A percentile compares a stretch with the other conserved stretches of the same genome.
These are phyloP conservation scores for Sandelia bainsii DNA, from an alignment of 2,797 vertebrate genomes.

Conservation along the genomic window DNA sequence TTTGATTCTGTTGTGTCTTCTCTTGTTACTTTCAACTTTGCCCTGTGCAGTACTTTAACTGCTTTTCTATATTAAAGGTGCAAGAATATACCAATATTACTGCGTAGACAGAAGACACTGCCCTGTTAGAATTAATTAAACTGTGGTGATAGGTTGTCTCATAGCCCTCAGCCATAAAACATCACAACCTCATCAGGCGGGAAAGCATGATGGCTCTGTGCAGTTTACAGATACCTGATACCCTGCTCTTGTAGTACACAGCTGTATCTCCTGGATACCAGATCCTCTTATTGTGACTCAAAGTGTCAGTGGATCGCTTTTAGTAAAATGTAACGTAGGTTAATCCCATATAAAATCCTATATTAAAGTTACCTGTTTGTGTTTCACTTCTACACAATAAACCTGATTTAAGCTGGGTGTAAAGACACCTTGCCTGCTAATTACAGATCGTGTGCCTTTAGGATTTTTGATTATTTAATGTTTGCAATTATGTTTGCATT, in stretches of 20 bases:
- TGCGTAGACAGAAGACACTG: not conserved
- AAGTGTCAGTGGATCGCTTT: not conserved
- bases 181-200: not conserved
- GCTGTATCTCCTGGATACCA: not conserved
- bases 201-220: not conserved
- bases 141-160: slow-evolving; percentile 9
- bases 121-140: slow-evolving; percentile 6
- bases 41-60: not conserved
- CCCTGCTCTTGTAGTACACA: too few relatives aligned
- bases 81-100: not conserved
- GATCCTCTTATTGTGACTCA: not conserved
- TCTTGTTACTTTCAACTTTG: not conserved
- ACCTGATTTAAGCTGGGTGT: not conserved
- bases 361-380: not conserved
- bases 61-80: not conserved
- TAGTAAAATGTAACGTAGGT: not conserved
- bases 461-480: slow-evolving; percentile 11
- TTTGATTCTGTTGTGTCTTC: not conserved
- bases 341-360: too few relatives aligned
- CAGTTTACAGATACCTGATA: not conserved
- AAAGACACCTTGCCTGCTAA: not conserved
- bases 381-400: slow-evolving; percentile 9
- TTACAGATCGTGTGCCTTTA: not conserved
- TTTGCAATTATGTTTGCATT: slow-evolving; percentile 35
- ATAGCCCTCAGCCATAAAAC: slow-evolving; percentile 5